phyloP scores from a whole-genome alignment of 2,888 invertebrate genomes.

The Autographa gamma region DNA sequence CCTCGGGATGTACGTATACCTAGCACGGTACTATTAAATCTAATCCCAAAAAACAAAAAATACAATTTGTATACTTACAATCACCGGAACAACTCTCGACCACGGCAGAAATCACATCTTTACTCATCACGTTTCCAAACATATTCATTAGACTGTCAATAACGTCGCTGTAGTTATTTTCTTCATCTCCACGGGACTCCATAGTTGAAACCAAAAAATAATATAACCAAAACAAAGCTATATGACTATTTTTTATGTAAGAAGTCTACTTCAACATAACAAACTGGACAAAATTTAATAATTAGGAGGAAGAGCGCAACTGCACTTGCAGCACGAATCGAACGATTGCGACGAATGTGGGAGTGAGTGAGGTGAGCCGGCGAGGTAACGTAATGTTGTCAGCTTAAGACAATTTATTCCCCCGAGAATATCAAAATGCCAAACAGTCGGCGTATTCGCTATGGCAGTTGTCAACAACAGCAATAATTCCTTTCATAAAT shows the following conservation, averaged over 20 bases:
- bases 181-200: slow-evolving; percentile 44
- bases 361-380: too few relatives aligned
- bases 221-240: not conserved
- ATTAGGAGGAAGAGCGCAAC: not conserved
- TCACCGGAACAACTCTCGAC: slow-evolving; percentile 79
- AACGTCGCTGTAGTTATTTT: slow-evolving; percentile 60
- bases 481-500: too few relatives aligned
- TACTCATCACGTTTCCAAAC: slow-evolving; percentile 74
- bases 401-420: too few relatives aligned
- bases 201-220: slow-evolving; percentile 28
- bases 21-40: slow-evolving; percentile 10
- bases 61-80: slow-evolving; percentile 71
- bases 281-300: slow-evolving; percentile 1
- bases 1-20: slow-evolving; percentile 6
- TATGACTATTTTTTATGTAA: too few relatives aligned
- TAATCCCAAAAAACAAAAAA: slow-evolving; percentile 1
- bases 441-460: too few relatives aligned
- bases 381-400: too few relatives aligned
- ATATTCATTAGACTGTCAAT: slow-evolving; percentile 72
- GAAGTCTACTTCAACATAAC: not conserved
- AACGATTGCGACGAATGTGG: not conserved
- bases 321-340: not conserved
- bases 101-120: slow-evolving; percentile 74
- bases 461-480: too few relatives aligned
- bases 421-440: too few relatives aligned